phyloP scores from a whole-genome alignment of 2,113 vertebrate genomes.

The Potamarius usumacintae region DNA sequence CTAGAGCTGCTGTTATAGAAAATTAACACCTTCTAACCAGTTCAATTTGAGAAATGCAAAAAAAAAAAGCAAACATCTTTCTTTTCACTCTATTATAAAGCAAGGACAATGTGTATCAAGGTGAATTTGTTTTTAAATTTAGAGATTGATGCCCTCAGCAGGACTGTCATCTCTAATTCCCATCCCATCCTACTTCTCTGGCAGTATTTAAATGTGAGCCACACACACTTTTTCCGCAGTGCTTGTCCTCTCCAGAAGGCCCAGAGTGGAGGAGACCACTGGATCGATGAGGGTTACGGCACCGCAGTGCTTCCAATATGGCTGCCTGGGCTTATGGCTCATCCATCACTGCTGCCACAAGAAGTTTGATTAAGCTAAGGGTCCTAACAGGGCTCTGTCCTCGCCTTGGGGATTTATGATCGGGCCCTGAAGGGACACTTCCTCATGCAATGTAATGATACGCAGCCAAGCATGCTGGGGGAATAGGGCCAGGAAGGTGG shows the following conservation, averaged over 20 bases:
- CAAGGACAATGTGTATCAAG: background rate
- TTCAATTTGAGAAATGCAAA: background rate
- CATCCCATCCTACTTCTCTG: background rate
- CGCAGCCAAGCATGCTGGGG: constrained; percentile 3
- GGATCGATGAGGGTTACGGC: constrained; percentile 42
- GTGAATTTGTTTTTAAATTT: background rate
- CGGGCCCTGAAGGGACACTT: constrained; percentile 22
- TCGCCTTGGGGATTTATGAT: constrained; percentile 36
- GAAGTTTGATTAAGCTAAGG: constrained; percentile 49
- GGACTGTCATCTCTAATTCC: background rate
- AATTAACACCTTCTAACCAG: background rate
- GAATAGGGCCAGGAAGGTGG: background rate
- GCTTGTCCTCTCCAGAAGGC: background rate
- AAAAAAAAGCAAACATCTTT: background rate
- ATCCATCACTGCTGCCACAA: constrained; percentile 38
- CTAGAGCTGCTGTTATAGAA: background rate
- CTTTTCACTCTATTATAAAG: background rate
- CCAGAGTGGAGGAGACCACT: background rate
- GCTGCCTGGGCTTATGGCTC: constrained; percentile 23
- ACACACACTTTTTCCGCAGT: background rate
- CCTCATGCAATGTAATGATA: constrained; percentile 25
- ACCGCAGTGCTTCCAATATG: constrained; percentile 14
- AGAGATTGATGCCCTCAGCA: constrained; percentile 20
- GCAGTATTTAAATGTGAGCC: background rate
- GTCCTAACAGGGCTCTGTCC: constrained; percentile 36